Evolutionary conservation across 1,140 invertebrate genomes (phyloP), one percentile per base, ranked within the genome.

Genomic region (Nixonia krombeini): DNA sequence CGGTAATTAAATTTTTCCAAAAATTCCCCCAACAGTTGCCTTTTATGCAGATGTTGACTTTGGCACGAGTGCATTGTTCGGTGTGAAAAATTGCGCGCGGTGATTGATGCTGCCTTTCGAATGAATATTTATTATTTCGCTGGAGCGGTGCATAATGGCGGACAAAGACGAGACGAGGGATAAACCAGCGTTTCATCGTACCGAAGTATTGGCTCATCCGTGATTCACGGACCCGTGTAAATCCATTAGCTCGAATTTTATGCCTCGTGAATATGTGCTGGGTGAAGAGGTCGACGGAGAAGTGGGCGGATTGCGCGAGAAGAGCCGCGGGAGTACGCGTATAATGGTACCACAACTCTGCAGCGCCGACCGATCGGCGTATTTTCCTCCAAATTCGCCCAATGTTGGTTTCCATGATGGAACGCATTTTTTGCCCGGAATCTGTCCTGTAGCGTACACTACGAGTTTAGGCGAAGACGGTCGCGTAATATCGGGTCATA

Each of bases 181-280:
- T 44, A 25, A 55, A 55, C 12, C 47, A 35, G 10, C 38, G 21
- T 33, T 52, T 7, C 26, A 18, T 2, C 28, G 31, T 25, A 13
- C 35, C 31, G 46, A 44, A 64, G 49, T 58, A 29, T 23, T 44
- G 40, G 47, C 62, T 65, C 56, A 51, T 66, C 28, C 25, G 66
- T 63, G 37, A 62, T 47, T 53, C 52, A 57, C 42, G 45, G 47
- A 53, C 35, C 59, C 71, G 56, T 56, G 58, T 73, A 70, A 74
- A 74, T 74, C 63, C 70, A 74, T 75, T 74, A 74, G 58, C 58
- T 55, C 23, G 47, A 53, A 52, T 50, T 70, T 75, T 59, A 67
- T 61, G 44, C 59, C 53, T 46, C 18, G 49, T 40, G 25, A 53
- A 41, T n/a, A n/a, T 53, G 37, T 38, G 37, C 56, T 12, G 31